These are phyloP conservation scores for Ladona fulva DNA, from an alignment of 1,140 invertebrate species.

Conservation along the genomic window DNA sequence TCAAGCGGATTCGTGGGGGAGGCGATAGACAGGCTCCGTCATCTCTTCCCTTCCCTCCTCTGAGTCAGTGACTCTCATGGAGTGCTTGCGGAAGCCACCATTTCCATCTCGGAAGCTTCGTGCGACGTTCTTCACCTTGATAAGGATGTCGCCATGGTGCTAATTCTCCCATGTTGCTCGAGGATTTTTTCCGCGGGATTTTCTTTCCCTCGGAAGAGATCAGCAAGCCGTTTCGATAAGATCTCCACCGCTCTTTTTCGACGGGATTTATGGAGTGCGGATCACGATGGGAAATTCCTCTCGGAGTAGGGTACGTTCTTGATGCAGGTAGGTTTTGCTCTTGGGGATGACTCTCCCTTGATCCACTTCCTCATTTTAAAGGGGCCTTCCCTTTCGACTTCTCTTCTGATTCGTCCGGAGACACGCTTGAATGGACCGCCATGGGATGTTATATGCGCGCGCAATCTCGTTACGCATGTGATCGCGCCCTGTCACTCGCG, in stretches of 20 bases:
- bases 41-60: background rate
- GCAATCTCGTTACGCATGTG: background rate
- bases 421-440: background rate
- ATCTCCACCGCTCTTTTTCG: too few species aligned
- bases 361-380: too few species aligned
- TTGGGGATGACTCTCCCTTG: too few species aligned
- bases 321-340: background rate
- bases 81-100: background rate
- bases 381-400: too few species aligned
- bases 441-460: background rate
- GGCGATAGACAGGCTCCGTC: background rate
- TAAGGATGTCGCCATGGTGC: too few species aligned
- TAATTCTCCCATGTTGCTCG: too few species aligned
- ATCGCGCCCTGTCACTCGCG: background rate
- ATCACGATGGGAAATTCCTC: background rate
- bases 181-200: too few species aligned
- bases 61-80: background rate
- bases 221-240: too few species aligned
- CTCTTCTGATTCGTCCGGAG: too few species aligned
- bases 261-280: background rate
- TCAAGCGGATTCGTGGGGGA: background rate
- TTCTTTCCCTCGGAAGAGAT: too few species aligned
- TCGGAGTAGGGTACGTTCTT: background rate
- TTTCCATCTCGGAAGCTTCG: background rate
- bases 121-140: too few species aligned